These are phyloP conservation scores for Pao palembangensis DNA, from an alignment of 2,113 vertebrate species.

Conservation along the genomic window DNA sequence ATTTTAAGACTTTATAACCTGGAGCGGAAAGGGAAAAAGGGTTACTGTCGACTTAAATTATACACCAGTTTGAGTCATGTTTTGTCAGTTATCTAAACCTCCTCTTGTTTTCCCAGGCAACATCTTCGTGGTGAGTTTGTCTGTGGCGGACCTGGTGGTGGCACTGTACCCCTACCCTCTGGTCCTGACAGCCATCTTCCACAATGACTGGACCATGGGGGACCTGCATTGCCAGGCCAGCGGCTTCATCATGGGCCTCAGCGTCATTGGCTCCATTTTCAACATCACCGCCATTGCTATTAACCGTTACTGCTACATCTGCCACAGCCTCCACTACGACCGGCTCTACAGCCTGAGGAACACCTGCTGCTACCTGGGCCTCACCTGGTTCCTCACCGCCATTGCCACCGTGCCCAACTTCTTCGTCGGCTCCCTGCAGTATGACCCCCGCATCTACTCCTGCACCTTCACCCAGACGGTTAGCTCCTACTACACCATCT, in stretches of 20 bases:
- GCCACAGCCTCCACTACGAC: conserved; percentile 72
- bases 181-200: conserved; percentile 75
- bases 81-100: conserved; percentile 19
- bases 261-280: conserved; percentile 77
- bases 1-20: conserved; percentile 23
- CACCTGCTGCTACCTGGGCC: conserved; percentile 69
- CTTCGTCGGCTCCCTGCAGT: conserved; percentile 75
- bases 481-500: conserved; percentile 75
- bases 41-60: conserved; percentile 12
- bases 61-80: conserved; percentile 11
- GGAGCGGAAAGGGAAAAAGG: not conserved
- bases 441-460: conserved; percentile 76
- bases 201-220: conserved; percentile 76
- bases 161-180: conserved; percentile 77
- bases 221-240: conserved; percentile 76
- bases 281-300: conserved; percentile 74
- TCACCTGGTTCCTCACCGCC: conserved; percentile 75
- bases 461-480: conserved; percentile 73
- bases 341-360: conserved; percentile 73
- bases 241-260: conserved; percentile 78
- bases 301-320: conserved; percentile 75
- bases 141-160: conserved; percentile 73
- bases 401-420: conserved; percentile 75
- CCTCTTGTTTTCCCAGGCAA: conserved; percentile 64
- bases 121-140: conserved; percentile 77